These are phyloP conservation scores for Eulemur macaco DNA, from an alignment of 2,113 vertebrate species.

Conservation along the genomic window DNA sequence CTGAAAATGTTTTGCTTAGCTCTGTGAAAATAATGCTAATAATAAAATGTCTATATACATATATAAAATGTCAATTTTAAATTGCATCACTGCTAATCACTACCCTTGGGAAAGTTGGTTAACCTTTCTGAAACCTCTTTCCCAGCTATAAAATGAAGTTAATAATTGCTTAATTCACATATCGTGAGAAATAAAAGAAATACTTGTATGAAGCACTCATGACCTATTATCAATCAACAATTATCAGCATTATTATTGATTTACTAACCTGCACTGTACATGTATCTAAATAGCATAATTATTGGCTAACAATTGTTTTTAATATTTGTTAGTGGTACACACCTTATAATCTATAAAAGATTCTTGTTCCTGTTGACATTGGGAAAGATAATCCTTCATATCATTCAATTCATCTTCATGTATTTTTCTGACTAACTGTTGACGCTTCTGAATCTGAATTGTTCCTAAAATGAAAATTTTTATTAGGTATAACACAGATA, in stretches of 20 bases:
- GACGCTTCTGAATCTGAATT: conserved; percentile 89
- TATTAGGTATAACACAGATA: neutral
- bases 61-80: neutral
- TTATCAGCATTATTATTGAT: neutral
- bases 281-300: neutral
- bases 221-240: neutral
- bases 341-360: conserved; percentile 80
- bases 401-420: conserved; percentile 82
- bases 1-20: neutral
- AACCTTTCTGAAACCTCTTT: conserved; percentile 31
- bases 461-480: conserved; percentile 86
- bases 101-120: neutral
- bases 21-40: neutral
- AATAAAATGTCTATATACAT: neutral
- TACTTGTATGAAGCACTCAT: neutral
- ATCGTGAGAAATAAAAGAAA: neutral
- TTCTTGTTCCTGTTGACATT: conserved; percentile 83
- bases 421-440: conserved; percentile 86
- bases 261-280: neutral
- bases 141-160: conserved; percentile 1
- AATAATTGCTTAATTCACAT: conserved; percentile 9
- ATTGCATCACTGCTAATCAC: neutral
- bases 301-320: neutral
- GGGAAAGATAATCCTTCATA: conserved; percentile 84
- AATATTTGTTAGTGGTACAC: conserved; percentile 56